Evolutionary conservation across 2,888 invertebrate genomes (phyloP), one percentile per base, ranked within the genome.

Genomic region (Timema podura): DNA sequence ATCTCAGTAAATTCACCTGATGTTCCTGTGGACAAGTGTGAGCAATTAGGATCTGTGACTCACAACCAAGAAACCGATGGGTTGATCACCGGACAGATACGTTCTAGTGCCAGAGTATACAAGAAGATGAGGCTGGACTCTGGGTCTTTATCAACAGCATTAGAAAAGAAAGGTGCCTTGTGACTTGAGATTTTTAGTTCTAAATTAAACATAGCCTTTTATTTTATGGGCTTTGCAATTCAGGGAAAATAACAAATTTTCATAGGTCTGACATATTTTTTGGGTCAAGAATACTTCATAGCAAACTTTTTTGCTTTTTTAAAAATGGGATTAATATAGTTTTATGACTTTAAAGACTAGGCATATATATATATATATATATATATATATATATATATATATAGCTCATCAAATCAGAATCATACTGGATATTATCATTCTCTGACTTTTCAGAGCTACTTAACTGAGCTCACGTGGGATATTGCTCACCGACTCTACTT

Each of bases 101-200:
- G 91, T 51, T 89, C 90, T 57, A 91, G 91, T 80, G 91, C 91
- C 0, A 84, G 92, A 73, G 92, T 91, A 73, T 91, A 91, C 76
- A 91, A 92, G 81, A 92, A 91, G 80, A 85, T 91, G 80, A 86
- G 87, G 75, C 83, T 90, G 64, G 91, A 91, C 77, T 81, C 83
- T 54, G 61, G 30, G 44, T 61, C 61, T 11, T 57, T 57, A n/a
- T 81, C 81, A 30, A 66, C 82, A 61, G 79, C 79, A 11, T 70
- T 73, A 10, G 82, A 83, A 16, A 79, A 76, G 49, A 79, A 77
- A 75, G 78, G 77, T 78, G 73, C 16, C 45, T 30, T 44, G 45
- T 64, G 13, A 59, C 61, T 30, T 30, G 30, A 30, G 30, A 30
- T 30, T 30, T 30, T 30, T 30, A 30, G 30, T 30, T 30, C 3